Evolutionary conservation across 2,888 invertebrate genomes (phyloP).

Genomic region (Conops quadrifasciatus): DNA sequence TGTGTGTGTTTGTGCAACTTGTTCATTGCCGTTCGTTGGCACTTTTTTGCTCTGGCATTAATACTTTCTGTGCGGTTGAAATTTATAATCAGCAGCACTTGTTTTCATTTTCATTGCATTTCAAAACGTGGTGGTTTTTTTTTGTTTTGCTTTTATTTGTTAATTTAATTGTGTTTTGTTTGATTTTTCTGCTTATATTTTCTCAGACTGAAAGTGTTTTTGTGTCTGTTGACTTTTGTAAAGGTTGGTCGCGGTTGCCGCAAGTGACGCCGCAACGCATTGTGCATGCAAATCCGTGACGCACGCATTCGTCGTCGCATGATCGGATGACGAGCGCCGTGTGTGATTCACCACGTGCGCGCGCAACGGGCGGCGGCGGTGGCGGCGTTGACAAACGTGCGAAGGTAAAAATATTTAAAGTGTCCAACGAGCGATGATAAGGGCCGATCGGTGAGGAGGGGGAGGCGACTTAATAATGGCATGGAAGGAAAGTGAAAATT

Average conservation of each 20-base stretch:
- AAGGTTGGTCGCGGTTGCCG: conserved; percentile 28
- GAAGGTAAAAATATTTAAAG: neutral
- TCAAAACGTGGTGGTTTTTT: neutral
- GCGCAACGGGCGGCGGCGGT: neutral
- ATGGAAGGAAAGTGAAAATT: no score
- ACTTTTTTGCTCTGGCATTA: neutral
- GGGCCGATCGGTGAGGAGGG: neutral
- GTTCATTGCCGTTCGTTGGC: neutral
- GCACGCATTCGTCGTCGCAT: conserved; percentile 2
- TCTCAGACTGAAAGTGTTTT: neutral
- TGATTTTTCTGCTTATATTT: conserved; percentile 16
- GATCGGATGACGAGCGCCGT: neutral
- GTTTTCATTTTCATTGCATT: conserved; percentile 6
- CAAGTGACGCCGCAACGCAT: conserved; percentile 4
- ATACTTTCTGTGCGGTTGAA: neutral
- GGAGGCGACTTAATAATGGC: neutral
- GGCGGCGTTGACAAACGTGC: neutral
- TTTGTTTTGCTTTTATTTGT: conserved; percentile 7
- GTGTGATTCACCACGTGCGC: neutral
- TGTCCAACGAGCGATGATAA: neutral
- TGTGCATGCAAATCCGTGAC: conserved; percentile 29
- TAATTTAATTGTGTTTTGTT: neutral
- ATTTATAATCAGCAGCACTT: conserved; percentile 5
- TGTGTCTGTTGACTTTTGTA: conserved; percentile 12
- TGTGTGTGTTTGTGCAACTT: neutral